Evolutionary conservation across 2,888 invertebrate genomes (phyloP).

Genomic region (Latheticus oryzae): DNA sequence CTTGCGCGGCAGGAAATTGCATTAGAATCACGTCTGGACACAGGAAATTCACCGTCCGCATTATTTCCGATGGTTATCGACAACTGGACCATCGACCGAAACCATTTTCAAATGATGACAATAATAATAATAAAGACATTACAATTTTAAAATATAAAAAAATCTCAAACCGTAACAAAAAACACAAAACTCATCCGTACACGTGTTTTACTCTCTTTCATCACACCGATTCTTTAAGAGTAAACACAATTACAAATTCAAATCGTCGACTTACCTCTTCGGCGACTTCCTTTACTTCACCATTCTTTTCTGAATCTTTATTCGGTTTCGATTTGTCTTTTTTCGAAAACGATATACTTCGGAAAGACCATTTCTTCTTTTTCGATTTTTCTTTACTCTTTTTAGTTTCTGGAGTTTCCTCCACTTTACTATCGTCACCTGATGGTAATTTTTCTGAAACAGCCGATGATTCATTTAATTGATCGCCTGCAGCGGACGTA

Average conservation of each 20-base stretch:
- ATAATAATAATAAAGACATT: neutral
- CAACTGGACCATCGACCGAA: slow-evolving; percentile 19
- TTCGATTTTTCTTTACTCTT: slow-evolving; percentile 65
- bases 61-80: slow-evolving; percentile 20
- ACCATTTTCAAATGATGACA: neutral
- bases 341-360: slow-evolving; percentile 87
- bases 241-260: slow-evolving; percentile 8
- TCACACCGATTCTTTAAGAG: neutral
- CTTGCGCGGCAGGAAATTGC: slow-evolving; percentile 52
- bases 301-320: slow-evolving; percentile 73
- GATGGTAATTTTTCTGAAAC: slow-evolving; percentile 56
- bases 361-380: slow-evolving; percentile 92
- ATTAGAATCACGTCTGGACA: slow-evolving; percentile 55
- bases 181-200: too few relatives aligned
- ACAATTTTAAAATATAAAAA: slow-evolving; percentile 9
- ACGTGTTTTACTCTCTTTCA: too few relatives aligned
- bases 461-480: slow-evolving; percentile 64
- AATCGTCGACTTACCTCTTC: slow-evolving; percentile 71
- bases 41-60: slow-evolving; percentile 46
- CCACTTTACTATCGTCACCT: slow-evolving; percentile 34
- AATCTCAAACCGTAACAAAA: too few relatives aligned
- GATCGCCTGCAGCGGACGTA: slow-evolving; percentile 58
- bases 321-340: slow-evolving; percentile 88
- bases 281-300: slow-evolving; percentile 71
- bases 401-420: slow-evolving; percentile 56